A percentile compares a stretch with the other conserved stretches of the same genome.
Conservation (phyloP, 2,113 vertebrate species). For the Oreochromis niloticus region DNA sequence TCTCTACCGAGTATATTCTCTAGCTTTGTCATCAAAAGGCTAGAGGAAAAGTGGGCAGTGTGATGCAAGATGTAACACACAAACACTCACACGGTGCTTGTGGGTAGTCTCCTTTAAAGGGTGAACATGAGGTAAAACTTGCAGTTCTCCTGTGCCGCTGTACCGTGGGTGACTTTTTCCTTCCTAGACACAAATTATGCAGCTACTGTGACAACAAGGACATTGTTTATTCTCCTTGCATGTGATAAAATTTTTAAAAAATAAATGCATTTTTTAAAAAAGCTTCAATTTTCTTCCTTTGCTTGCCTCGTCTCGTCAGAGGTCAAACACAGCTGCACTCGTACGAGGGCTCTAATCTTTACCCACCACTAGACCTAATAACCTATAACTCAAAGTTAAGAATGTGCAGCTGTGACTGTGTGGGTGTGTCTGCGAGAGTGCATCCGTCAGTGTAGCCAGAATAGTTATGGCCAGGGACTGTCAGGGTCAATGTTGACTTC, state of each 20-base stretch:
- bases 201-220: background rate
- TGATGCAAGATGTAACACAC: background rate
- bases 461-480: background rate
- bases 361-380: background rate
- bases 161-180: background rate
- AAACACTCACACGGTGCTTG: background rate
- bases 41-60: background rate
- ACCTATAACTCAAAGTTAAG: conserved; percentile 10
- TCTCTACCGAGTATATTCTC: conserved; percentile 21
- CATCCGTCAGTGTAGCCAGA: background rate
- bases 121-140: background rate
- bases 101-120: background rate
- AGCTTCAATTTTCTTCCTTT: background rate
- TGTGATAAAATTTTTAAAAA: background rate
- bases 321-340: background rate
- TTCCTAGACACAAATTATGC: background rate
- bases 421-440: background rate
- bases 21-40: conserved; percentile 22
- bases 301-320: background rate
- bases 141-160: background rate
- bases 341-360: background rate
- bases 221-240: background rate
- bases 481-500: conserved; percentile 33
- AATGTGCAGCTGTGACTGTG: conserved; percentile 14
- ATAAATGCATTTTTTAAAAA: background rate